phyloP scores from a whole-genome alignment of 2,797 vertebrate species.

The Sebastes itinus region DNA sequence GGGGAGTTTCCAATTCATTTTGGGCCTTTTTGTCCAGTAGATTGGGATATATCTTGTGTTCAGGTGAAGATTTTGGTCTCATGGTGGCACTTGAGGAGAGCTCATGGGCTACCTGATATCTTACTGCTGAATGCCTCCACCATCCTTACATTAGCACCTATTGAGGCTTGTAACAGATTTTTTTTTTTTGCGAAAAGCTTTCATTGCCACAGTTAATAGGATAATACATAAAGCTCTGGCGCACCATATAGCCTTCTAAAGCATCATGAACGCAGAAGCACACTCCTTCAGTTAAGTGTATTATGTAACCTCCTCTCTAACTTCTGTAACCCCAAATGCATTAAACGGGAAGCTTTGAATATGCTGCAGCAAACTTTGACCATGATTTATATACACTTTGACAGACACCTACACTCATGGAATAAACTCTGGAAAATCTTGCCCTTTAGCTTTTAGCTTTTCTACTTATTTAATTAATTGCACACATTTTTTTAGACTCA shows the following conservation, averaged over 20 bases:
- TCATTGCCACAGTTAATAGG: not conserved
- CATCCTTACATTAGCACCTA: not conserved
- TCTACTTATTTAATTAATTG: constrained; percentile 3
- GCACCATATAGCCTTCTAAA: constrained; percentile 24
- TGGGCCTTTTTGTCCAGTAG: not conserved
- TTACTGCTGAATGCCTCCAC: not conserved
- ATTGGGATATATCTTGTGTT: not conserved
- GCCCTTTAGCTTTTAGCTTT: not conserved
- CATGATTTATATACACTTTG: not conserved
- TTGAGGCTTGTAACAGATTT: constrained; percentile 16
- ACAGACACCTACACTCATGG: not conserved
- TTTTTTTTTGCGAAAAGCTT: constrained; percentile 20
- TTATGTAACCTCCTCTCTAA: constrained; percentile 59
- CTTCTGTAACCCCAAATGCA: constrained; percentile 40
- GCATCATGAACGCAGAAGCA: constrained; percentile 26
- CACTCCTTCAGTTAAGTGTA: constrained; percentile 54
- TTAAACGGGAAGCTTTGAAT: constrained; percentile 40
- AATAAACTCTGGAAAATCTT: not conserved
- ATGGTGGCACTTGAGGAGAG: not conserved
- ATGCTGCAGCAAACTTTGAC: constrained; percentile 23
- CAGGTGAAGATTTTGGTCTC: not conserved
- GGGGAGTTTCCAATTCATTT: not conserved
- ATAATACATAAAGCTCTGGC: constrained; percentile 16
- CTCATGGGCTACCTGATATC: not conserved
- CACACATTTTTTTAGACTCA: not conserved